A percentile compares a stretch with the other conserved stretches of the same genome.
phyloP scores from a whole-genome alignment of 2,888 invertebrate genomes.

The Steinernema carpocapsae region DNA sequence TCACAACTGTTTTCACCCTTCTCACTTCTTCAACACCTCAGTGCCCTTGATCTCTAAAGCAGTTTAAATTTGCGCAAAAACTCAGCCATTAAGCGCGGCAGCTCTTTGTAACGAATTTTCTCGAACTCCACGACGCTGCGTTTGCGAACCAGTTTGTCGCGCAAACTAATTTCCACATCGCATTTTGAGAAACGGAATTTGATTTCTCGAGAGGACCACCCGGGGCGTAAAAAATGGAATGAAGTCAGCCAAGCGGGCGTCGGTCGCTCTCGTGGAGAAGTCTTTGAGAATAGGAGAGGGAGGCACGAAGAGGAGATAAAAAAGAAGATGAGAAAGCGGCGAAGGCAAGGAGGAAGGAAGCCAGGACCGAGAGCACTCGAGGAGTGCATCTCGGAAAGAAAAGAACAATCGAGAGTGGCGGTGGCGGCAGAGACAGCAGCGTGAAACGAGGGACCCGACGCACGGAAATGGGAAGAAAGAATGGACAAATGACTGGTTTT shows the following conservation, averaged over 20 bases:
- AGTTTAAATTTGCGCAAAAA: constrained; percentile 10
- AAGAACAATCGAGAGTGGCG: constrained; percentile 25
- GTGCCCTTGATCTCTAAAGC: constrained; percentile 24
- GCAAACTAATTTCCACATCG: constrained; percentile 3
- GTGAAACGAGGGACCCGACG: not conserved
- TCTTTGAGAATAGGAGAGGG: too few relatives aligned
- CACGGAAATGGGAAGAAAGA: constrained; percentile 14
- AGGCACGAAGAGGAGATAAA: not conserved
- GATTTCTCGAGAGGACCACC: constrained; percentile 28
- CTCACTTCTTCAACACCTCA: too few relatives aligned
- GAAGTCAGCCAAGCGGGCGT: too few relatives aligned
- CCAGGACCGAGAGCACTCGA: not conserved
- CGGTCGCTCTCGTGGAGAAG: too few relatives aligned
- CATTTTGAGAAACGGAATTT: constrained; percentile 8
- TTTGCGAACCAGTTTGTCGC: constrained; percentile 20
- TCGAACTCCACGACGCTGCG: not conserved
- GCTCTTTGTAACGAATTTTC: not conserved
- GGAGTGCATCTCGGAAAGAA: not conserved
- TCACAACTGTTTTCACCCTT: too few relatives aligned
- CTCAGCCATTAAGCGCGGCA: not conserved
- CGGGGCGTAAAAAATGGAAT: constrained; percentile 24
- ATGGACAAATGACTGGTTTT: not conserved
- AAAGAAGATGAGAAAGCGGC: not conserved
- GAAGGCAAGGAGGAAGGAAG: not conserved
- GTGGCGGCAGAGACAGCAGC: not conserved